Evolutionary conservation across 1,140 invertebrate genomes (phyloP).

Genomic region (Aphelinus atriplicis): DNA sequence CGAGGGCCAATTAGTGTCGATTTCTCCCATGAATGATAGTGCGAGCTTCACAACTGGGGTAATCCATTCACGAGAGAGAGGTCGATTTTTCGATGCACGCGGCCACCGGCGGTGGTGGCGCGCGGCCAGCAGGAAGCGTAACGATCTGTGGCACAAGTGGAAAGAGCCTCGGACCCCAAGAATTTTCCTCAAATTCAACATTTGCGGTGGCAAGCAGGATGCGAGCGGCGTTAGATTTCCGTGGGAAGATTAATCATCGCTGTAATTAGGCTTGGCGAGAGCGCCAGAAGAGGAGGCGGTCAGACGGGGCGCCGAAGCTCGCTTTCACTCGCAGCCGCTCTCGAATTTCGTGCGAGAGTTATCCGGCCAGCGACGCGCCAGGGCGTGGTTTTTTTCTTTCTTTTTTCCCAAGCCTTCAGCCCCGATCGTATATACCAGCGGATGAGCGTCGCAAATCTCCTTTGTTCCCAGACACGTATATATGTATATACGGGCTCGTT

Average conservation of each 20-base stretch:
- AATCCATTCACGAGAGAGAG: no score
- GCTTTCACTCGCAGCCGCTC: constrained; percentile 38
- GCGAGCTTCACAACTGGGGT: no score
- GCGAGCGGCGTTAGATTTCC: constrained; percentile 11
- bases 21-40: no score
- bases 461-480: constrained; percentile 30
- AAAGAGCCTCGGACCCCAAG: not conserved
- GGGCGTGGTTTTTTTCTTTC: constrained; percentile 46
- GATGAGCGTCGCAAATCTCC: constrained; percentile 47
- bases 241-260: constrained; percentile 36
- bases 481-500: not conserved
- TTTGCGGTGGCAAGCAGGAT: not conserved
- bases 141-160: no score
- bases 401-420: no score
- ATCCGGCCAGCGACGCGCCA: constrained; percentile 45
- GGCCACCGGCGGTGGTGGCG: no score
- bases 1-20: no score
- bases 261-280: constrained; percentile 35
- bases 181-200: constrained; percentile 13
- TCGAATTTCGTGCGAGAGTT: constrained; percentile 48
- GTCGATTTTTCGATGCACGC: no score
- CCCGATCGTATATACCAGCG: not conserved
- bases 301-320: constrained; percentile 8
- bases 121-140: no score
- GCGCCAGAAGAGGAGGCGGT: not conserved